Evolutionary conservation across 2,797 vertebrate species (phyloP), one percentile per base, ranked within the genome.

Genomic region (Perodicticus potto): DNA sequence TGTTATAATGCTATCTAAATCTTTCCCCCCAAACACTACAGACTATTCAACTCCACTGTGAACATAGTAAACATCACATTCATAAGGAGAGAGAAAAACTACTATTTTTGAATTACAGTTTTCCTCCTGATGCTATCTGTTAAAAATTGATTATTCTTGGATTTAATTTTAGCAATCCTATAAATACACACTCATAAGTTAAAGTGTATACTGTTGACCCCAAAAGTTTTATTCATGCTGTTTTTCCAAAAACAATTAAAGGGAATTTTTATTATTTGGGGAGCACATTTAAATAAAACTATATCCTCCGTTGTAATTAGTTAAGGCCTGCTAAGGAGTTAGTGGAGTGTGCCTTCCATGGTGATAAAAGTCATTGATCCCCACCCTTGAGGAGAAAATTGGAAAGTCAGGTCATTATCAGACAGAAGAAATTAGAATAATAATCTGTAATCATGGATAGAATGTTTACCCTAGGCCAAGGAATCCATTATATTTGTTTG

Each of bases 231-330:
- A 9, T 14, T 61, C 25, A 86, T 5, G 9, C 7, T 34, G 49
- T 83, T 93, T 67, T 14, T 40, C 27, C 45, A 53, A 53, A 93
- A 69, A 45, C 20, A 74, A 14, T 8, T 63, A 19, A 74, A 77
- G 16, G 45, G 11, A 70, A 86, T 32, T 2, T 53, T 27, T 70
- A 57, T 69, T 37, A 89, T 43, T 85, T 94, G 63, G 85, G 40
- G n/a, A 49, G n/a, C 73, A 55, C 7, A 63, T 72, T 78, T 86
- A 89, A 94, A 70, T 16, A 4, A 76, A 92, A 89, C 90, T 23
- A 5, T 77, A 81, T 19, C 27, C n/a, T 76, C 3, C 16, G 5
- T 86, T 92, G 43, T 69, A 43, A 23, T 85, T 89, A 59, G 27
- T 83, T 85, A 93, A 84, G 1, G 5, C 0, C 37, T 82, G 2